A percentile compares a stretch with the other conserved stretches of the same genome.
Evolutionary conservation across 2,113 vertebrate genomes (phyloP).

Genomic region (Ginglymostoma cirratum): DNA sequence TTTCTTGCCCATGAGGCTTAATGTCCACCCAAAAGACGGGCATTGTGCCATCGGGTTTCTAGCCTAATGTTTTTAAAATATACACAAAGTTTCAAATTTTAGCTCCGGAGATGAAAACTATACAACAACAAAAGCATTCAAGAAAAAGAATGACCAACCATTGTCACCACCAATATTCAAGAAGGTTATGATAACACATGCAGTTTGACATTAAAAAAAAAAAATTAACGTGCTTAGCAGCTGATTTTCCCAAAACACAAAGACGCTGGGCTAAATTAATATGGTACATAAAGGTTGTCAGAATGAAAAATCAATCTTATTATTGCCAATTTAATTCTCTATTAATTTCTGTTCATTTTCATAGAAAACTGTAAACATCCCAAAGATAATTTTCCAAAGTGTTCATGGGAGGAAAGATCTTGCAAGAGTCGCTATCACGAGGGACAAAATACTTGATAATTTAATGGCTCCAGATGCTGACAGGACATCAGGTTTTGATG

Average conservation of each 20-base stretch:
- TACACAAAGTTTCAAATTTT: neutral
- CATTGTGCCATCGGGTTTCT: neutral
- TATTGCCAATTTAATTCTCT: neutral
- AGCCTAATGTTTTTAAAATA: neutral
- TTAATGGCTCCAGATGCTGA: too few relatives aligned
- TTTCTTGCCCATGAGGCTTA: neutral
- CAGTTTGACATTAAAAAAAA: neutral
- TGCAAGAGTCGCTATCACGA: too few relatives aligned
- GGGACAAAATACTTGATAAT: too few relatives aligned
- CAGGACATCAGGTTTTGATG: too few relatives aligned
- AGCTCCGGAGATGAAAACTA: neutral
- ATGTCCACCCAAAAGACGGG: neutral
- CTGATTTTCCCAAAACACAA: neutral
- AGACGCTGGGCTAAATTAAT: neutral
- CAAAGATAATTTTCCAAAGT: too few relatives aligned
- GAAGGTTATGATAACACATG: neutral
- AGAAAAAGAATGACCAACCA: neutral
- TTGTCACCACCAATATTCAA: neutral
- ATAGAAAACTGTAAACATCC: neutral
- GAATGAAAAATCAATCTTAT: neutral
- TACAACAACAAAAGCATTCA: neutral
- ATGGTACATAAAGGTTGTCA: neutral
- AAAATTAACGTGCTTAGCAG: neutral
- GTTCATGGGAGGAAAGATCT: too few relatives aligned
- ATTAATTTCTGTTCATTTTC: neutral